Percentiles rank a stretch among this genome's conserved stretches.
phyloP scores from a whole-genome alignment of 2,797 vertebrate genomes.

The Coendou prehensilis region DNA sequence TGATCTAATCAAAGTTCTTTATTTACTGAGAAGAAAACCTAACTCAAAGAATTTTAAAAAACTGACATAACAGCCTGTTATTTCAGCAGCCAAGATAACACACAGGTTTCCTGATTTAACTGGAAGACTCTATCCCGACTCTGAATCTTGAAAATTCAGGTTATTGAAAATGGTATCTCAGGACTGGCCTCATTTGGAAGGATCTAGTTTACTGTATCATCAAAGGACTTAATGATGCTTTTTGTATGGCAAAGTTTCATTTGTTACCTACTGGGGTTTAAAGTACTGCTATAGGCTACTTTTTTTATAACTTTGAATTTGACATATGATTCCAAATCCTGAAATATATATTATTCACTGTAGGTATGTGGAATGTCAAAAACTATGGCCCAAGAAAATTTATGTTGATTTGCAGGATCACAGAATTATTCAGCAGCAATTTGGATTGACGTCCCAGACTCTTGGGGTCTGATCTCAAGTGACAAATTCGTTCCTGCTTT shows the following conservation, averaged over 20 bases:
- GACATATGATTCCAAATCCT: neutral
- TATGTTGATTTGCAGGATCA: neutral
- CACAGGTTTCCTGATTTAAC: neutral
- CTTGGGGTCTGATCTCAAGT: neutral
- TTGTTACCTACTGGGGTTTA: neutral
- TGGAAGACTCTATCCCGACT: neutral
- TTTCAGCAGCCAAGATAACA: neutral
- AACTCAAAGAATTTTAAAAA: neutral
- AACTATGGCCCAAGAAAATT: neutral
- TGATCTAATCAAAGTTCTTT: neutral
- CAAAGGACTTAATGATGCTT: neutral
- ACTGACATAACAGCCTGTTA: neutral
- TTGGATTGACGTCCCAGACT: neutral
- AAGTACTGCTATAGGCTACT: neutral
- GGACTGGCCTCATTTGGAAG: neutral
- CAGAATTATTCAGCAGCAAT: neutral
- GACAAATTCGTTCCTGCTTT: neutral
- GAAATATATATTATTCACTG: neutral
- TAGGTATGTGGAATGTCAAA: neutral
- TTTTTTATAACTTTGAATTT: slow-evolving; percentile 13
- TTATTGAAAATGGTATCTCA: neutral
- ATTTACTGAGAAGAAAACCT: neutral
- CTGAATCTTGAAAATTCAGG: neutral
- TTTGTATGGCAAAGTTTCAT: neutral
- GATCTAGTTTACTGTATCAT: neutral